phyloP scores from a whole-genome alignment of 2,888 invertebrate genomes.

The Abrostola tripartita region DNA sequence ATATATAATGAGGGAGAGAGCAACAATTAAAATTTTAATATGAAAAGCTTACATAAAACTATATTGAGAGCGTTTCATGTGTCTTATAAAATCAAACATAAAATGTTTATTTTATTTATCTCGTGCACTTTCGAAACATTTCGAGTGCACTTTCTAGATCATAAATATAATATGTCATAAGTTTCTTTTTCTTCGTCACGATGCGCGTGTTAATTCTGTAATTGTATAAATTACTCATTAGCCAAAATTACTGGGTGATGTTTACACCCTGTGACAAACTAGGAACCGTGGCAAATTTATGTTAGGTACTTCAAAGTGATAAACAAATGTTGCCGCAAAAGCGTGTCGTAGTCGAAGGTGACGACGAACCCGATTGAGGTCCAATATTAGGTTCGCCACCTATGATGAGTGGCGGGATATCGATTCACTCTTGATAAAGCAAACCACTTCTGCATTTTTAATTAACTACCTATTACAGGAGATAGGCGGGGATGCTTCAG shows the following conservation, averaged over 20 bases:
- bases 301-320: background rate
- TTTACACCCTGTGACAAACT: background rate
- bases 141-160: conserved; percentile 62
- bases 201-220: conserved; percentile 40
- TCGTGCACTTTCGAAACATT: conserved; percentile 63
- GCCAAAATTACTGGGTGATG: background rate
- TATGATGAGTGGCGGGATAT: too few species aligned
- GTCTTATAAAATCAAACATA: conserved; percentile 61
- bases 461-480: too few species aligned
- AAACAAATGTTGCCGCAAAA: too few species aligned
- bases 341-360: too few species aligned
- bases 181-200: conserved; percentile 46
- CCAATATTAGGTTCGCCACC: too few species aligned
- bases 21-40: conserved; percentile 34
- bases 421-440: too few species aligned
- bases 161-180: conserved; percentile 46
- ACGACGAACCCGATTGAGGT: too few species aligned
- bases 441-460: too few species aligned
- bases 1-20: conserved; percentile 36
- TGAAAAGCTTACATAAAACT: conserved; percentile 29
- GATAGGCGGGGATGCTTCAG: too few species aligned
- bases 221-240: conserved; percentile 42
- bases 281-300: background rate
- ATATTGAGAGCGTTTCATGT: conserved; percentile 20
- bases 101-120: conserved; percentile 45